phyloP scores from a whole-genome alignment of 2,888 invertebrate species.

The Trissonchulus sp. region DNA sequence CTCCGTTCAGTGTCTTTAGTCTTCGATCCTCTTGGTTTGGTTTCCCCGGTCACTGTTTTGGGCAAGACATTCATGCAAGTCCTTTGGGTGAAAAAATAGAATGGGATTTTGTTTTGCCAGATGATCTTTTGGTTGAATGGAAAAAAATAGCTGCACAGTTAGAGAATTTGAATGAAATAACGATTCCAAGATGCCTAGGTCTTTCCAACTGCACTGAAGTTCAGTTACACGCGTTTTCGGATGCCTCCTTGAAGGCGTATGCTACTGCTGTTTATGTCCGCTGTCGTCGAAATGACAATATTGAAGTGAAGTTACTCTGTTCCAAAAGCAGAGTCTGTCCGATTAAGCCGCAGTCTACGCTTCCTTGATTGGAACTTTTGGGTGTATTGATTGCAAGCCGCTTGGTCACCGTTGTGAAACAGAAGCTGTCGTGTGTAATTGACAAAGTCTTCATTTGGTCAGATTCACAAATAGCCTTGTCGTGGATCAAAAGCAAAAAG shows the following conservation, averaged over 20 bases:
- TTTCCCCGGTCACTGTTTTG: not conserved
- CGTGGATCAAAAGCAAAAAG: slow-evolving; percentile 36
- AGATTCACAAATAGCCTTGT: slow-evolving; percentile 37
- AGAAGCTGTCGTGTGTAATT: slow-evolving; percentile 36
- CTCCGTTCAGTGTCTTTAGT: not conserved
- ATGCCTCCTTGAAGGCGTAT: slow-evolving; percentile 40
- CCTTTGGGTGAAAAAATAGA: not conserved
- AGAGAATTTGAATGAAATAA: not conserved
- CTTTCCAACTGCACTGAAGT: not conserved
- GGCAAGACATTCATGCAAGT: not conserved
- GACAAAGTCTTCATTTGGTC: slow-evolving; percentile 33
- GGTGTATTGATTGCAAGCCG: slow-evolving; percentile 24
- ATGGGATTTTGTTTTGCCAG: not conserved
- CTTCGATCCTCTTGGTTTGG: slow-evolving; percentile 14
- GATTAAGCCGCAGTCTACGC: slow-evolving; percentile 37
- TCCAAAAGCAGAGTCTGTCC: too few species aligned
- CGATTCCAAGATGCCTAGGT: not conserved
- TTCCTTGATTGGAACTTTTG: slow-evolving; percentile 34
- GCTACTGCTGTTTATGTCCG: slow-evolving; percentile 39
- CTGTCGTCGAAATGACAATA: too few species aligned
- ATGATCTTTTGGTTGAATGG: not conserved
- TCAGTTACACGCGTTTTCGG: slow-evolving; percentile 34
- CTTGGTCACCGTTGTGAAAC: slow-evolving; percentile 28
- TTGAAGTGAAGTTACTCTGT: slow-evolving; percentile 38
- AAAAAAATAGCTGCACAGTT: not conserved